A percentile compares a stretch with the other conserved stretches of the same genome.
Evolutionary conservation across 1,140 invertebrate species (phyloP).

Genomic region (Caenorhabditis tropicalis): DNA sequence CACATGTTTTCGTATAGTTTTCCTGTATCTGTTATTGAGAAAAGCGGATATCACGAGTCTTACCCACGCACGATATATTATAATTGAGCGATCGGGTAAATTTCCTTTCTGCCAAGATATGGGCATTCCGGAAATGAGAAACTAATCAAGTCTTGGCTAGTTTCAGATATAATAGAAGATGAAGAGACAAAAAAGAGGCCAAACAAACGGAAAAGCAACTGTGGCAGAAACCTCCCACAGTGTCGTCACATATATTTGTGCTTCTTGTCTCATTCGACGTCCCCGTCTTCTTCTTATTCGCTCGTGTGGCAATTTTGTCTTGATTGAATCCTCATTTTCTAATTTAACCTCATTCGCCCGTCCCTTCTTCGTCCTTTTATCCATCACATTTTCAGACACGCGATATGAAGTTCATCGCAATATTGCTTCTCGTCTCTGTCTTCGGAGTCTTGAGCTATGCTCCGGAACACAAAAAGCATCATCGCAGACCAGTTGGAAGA

Average conservation of each 20-base stretch:
- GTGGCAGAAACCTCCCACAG: neutral
- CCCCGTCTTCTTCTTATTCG: neutral
- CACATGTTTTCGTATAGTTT: no score
- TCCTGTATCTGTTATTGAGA: neutral
- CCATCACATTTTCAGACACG: neutral
- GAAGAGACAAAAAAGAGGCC: neutral
- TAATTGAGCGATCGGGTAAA: neutral
- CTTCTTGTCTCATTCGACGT: neutral
- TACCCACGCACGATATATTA: neutral
- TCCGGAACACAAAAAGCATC: neutral
- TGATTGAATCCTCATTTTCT: neutral
- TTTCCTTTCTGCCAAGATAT: neutral
- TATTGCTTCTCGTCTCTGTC: neutral
- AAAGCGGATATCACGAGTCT: neutral
- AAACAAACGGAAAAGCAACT: neutral
- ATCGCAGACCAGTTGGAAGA: neutral
- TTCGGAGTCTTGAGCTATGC: neutral
- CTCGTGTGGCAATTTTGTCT: neutral
- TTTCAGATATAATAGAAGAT: neutral
- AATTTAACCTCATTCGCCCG: neutral
- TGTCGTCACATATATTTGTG: neutral
- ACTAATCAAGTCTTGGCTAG: neutral
- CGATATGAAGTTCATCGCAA: neutral
- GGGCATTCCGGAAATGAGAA: neutral
- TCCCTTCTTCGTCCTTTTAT: no score